Evolutionary conservation across 2,113 vertebrate genomes (phyloP).

Genomic region (Oreochromis tanganicae): DNA sequence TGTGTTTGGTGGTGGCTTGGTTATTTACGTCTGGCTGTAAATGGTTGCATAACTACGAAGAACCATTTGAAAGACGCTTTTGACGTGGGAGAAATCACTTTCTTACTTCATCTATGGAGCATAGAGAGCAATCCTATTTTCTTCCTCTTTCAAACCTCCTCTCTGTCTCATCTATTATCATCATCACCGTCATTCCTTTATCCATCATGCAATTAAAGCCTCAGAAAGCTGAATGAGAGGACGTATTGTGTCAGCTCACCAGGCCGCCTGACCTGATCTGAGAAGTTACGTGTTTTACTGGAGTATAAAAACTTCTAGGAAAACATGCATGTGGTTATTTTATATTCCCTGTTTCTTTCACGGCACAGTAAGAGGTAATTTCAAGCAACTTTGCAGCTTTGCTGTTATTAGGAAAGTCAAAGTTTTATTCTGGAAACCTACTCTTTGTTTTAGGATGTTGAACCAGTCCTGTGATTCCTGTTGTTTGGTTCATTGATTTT

Average conservation of each 20-base stretch:
- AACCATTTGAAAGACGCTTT: background rate
- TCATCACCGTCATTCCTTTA: background rate
- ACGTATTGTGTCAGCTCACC: background rate
- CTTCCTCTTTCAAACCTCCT: background rate
- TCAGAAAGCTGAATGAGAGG: background rate
- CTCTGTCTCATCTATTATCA: background rate
- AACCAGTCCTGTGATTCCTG: background rate
- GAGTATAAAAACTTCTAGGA: background rate
- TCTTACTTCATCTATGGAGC: background rate
- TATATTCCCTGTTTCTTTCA: background rate
- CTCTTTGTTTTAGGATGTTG: background rate
- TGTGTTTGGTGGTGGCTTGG: background rate
- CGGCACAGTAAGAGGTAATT: background rate
- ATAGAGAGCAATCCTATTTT: slow-evolving; percentile 3
- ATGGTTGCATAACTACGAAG: background rate
- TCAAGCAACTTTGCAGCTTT: background rate
- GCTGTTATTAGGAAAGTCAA: background rate
- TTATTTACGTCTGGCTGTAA: background rate
- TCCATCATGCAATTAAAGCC: background rate
- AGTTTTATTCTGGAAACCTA: background rate
- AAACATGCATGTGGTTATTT: background rate
- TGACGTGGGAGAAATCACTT: slow-evolving; percentile 21
- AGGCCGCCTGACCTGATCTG: background rate
- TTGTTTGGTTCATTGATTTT: background rate
- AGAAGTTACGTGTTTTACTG: background rate